phyloP scores from a whole-genome alignment of 2,113 vertebrate species.

The Monarcha castaneiventris region DNA sequence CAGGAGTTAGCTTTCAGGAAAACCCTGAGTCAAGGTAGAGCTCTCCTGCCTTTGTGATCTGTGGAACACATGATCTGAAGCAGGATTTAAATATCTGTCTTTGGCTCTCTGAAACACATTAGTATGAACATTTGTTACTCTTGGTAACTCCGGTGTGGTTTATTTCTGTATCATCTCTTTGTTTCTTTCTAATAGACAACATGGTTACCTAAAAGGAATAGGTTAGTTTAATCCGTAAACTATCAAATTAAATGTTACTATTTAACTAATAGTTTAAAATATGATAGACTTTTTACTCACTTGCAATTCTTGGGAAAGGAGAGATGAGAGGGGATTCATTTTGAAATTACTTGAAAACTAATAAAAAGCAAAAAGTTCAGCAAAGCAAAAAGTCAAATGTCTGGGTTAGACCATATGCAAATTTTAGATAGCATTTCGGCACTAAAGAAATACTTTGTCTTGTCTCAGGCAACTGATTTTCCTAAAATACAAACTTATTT shows the following conservation, averaged over 20 bases:
- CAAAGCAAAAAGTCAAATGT: background rate
- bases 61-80: background rate
- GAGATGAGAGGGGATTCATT: background rate
- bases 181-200: background rate
- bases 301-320: background rate
- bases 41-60: slow-evolving; percentile 1
- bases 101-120: background rate
- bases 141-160: background rate
- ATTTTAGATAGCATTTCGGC: background rate
- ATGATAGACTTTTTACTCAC: background rate
- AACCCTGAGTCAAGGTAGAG: slow-evolving; percentile 15
- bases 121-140: background rate
- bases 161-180: background rate
- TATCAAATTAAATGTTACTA: background rate
- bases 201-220: background rate
- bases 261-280: background rate
- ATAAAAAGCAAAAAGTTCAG: background rate
- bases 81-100: background rate
- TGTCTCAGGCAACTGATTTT: background rate
- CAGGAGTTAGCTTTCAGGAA: slow-evolving; percentile 45
- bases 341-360: background rate
- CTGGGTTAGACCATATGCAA: background rate
- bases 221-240: background rate
- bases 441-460: background rate
- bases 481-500: background rate